A percentile compares a stretch with the other conserved stretches of the same genome.
Evolutionary conservation across 2,113 vertebrate species (phyloP).

Genomic region (Epinephelus cyanopodus): DNA sequence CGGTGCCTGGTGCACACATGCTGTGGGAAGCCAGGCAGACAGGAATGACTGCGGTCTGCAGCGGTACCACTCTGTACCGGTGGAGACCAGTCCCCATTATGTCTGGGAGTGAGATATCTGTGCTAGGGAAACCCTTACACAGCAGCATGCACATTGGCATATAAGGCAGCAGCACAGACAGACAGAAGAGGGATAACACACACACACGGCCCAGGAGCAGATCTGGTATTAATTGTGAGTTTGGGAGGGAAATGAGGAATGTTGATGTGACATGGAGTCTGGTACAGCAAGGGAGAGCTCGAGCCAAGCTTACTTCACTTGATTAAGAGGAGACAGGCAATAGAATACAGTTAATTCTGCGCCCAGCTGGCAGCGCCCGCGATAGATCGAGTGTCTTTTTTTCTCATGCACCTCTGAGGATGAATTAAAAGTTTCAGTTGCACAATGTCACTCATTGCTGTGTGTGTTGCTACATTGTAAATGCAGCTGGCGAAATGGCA

Average conservation of each 20-base stretch:
- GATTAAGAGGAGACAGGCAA: conserved; percentile 66
- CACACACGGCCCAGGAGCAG: conserved; percentile 37
- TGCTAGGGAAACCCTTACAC: conserved; percentile 59
- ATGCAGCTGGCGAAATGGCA: not conserved
- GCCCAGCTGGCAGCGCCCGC: conserved; percentile 24
- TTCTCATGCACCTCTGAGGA: conserved; percentile 11
- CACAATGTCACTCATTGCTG: conserved; percentile 3
- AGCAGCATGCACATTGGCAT: conserved; percentile 31
- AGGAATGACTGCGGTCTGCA: conserved; percentile 71
- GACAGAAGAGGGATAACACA: conserved; percentile 18
- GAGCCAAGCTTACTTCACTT: conserved; percentile 56
- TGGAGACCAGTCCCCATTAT: conserved; percentile 64
- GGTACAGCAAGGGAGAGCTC: conserved; percentile 39
- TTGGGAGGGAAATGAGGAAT: conserved; percentile 53
- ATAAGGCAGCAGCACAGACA: conserved; percentile 32
- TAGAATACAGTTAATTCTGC: conserved; percentile 59
- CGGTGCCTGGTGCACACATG: conserved; percentile 71
- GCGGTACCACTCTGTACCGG: conserved; percentile 76
- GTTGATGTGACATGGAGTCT: conserved; percentile 66
- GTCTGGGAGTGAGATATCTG: conserved; percentile 62
- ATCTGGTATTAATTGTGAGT: conserved; percentile 57
- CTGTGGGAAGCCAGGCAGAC: conserved; percentile 53
- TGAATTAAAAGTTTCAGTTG: conserved; percentile 19
- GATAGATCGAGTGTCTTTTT: conserved; percentile 17
- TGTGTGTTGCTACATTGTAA: conserved; percentile 21